Evolutionary conservation across 2,888 invertebrate genomes (phyloP), one percentile per base, ranked within the genome.

Genomic region (Netelia virgata): DNA sequence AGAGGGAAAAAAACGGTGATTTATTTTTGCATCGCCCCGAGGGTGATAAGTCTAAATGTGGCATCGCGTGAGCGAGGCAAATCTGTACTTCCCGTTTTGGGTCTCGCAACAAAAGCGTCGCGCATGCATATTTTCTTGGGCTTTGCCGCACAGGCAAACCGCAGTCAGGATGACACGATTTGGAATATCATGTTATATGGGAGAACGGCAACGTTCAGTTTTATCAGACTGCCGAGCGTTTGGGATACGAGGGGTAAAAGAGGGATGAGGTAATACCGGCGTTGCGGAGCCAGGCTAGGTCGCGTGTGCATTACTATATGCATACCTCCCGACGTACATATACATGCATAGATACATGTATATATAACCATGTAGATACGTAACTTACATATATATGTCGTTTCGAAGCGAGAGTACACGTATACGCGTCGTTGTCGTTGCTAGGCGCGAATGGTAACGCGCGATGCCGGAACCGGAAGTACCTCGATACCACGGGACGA

Each of bases 381-480:
- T 14, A 20, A n/a, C 53, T 23, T 72, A 43, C 43, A 43, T 59
- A 8, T 20, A 18, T 59, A 6, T 59, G 59, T 9, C 18, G 18
- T 3, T 20, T 16, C 36, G 18, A 66, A 20, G n/a, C 6, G 72
- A 59, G 20, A 20, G 23, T 23, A 69, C 50, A 28, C 55, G 69
- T 69, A 16, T 28, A 36, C 53, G 69, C 47, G 47, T 69, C 55
- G 10, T 43, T 74, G 63, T 63, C 16, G 63, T 28, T 47, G 11
- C 61, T 53, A 50, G 28, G 50, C 73, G 73, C 50, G 28, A 63
- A 74, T 28, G 50, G 50, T 74, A 74, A 74, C 50, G 63, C 73
- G 47, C 50, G 50, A 59, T 74, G 61, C 73, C 73, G 73, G 73
- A 74, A 74, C 73, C 73, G 73, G 73, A 74, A 74, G 63, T 74